A percentile compares a stretch with the other conserved stretches of the same genome.
Conservation (phyloP, 2,888 invertebrate species). For the Adelphocoris suturalis region DNA sequence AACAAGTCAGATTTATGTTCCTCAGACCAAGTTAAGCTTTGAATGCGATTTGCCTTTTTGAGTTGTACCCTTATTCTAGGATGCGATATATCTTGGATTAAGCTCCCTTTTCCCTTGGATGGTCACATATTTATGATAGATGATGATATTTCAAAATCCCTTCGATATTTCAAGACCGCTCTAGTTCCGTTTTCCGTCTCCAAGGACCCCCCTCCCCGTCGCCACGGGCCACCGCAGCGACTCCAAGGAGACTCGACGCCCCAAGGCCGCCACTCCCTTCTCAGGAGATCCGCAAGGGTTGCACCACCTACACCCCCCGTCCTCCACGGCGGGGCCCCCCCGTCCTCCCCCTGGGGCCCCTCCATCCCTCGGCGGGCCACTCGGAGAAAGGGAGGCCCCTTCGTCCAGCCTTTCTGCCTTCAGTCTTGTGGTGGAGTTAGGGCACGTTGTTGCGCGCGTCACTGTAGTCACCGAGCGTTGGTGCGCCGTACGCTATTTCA, state of each 20-base stretch:
- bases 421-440: constrained; percentile 70
- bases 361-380: neutral
- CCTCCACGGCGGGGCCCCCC: neutral
- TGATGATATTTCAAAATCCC: too few relatives aligned
- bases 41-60: too few relatives aligned
- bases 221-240: too few relatives aligned
- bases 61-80: too few relatives aligned
- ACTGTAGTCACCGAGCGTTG: constrained; percentile 50
- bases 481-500: constrained; percentile 63
- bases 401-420: constrained; percentile 9
- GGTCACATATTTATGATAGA: too few relatives aligned
- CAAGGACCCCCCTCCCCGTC: neutral
- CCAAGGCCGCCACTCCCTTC: constrained; percentile 67
- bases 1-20: too few relatives aligned
- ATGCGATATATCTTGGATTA: too few relatives aligned
- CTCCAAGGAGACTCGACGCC: too few relatives aligned
- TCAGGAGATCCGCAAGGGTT: constrained; percentile 60
- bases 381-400: constrained; percentile 43
- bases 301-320: constrained; percentile 60
- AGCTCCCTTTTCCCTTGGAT: too few relatives aligned
- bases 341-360: neutral
- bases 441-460: constrained; percentile 56
- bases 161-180: neutral
- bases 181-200: neutral
- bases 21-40: too few relatives aligned